Evolutionary conservation across 1,140 invertebrate genomes (phyloP), one percentile per base, ranked within the genome.

Genomic region (Cotesia typhae): DNA sequence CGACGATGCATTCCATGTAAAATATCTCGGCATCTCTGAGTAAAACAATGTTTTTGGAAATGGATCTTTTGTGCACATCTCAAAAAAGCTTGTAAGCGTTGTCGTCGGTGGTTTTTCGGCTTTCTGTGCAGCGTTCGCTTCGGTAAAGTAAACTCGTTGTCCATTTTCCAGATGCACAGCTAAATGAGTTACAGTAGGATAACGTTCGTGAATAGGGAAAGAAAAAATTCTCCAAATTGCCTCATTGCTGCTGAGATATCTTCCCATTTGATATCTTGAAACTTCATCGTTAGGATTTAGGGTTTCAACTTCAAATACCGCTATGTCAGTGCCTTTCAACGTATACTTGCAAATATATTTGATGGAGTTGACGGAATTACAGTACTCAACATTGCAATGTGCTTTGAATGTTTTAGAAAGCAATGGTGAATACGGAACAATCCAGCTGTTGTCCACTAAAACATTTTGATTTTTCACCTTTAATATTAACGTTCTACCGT

Each of bases 351-450:
- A 72, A 80, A 84, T 74, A 83, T 83, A 41, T 41, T 70, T 20
- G 4, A 55, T 55, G 4, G 70, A 73, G 67, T 80, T 78, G 0
- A 82, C 70, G 0, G 75, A 77, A 36, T 76, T 76, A 51, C 81
- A 82, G 20, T 67, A 76, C 61, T 81, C 79, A 7, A 81, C 76
- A 61, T 81, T 81, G n/a, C 79, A 78, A 57, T 82, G 80, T 0
- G 74, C 75, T 70, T 89, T 82, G 73, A 83, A 90, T 63, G 76
- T 88, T 79, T 85, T 84, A 4, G 75, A 83, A 7, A 90, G 79
- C 9, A 88, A 71, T 28, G 87, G 84, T 72, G 83, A 88, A 82
- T 90, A 90, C 67, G 87, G 88, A 37, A 89, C 88, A 71, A 90
- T 78, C 85, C 85, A 89, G 47, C 81, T 64, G 74, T 89, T 89